Evolutionary conservation across 1,140 invertebrate genomes (phyloP), one percentile per base, ranked within the genome.

Genomic region (Pseudoatta argentina): DNA sequence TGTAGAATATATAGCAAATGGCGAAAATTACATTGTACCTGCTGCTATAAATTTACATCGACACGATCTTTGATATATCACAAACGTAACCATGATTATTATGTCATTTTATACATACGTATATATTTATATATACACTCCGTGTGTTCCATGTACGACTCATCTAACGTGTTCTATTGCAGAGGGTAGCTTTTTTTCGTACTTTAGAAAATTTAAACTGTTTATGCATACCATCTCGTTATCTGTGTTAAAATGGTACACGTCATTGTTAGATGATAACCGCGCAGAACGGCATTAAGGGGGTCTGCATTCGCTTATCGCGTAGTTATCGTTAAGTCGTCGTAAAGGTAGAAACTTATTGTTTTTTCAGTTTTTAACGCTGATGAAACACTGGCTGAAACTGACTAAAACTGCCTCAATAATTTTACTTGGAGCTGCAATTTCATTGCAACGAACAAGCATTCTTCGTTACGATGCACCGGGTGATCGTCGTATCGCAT

Each of bases 191-290:
- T 10, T 69, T 39, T 67, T 39, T 67, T 78, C 8, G 12, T 10
- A 72, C 48, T 57, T 48, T n/a, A 73, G 8, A 44, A 8, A 44
- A 44, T 44, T 44, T 44, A 12, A 10, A 6, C 34, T 63, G 24
- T 34, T 73, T 21, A 53, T 5, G 59, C 39, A 39, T 39, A 8
- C 39, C n/a, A 75, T 83, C 14, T 51, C 34, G 24, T 82, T 83
- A 83, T 63, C 69, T 75, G 18, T 2, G 44, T 18, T 0, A 30
- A 59, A 72, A 30, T 53, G 53, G 18, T 34, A 39, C 14, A n/a
- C 24, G 55, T 73, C 67, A 73, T 21, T 48, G 78, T 39, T 27
- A 24, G 14, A 7, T 61, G 79, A 82, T 82, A 82, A 82, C 39
- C 69, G 3, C n/a, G 18, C 14, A 2, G 21, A 34, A 34, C 39